Evolutionary conservation across 2,888 invertebrate species (phyloP).

Genomic region (Ornithoptera alexandrae): DNA sequence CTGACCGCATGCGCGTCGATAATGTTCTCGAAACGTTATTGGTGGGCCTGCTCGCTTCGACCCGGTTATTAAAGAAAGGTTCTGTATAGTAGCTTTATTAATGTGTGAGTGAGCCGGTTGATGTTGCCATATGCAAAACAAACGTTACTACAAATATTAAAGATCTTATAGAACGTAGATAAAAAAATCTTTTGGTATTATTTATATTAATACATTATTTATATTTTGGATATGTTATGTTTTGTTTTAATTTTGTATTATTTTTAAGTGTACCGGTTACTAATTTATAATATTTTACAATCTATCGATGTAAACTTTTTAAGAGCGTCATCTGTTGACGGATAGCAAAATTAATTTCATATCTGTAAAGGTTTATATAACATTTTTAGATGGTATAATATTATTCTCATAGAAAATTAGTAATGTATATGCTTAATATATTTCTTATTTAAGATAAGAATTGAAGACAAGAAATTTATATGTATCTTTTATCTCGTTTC

Average conservation of each 20-base stretch:
- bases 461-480: neutral
- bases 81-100: slow-evolving; percentile 57
- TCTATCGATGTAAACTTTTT: no score
- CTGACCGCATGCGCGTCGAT: slow-evolving; percentile 78
- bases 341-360: slow-evolving; percentile 2
- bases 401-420: neutral
- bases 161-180: neutral
- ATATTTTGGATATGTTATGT: no score
- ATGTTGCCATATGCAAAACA: slow-evolving; percentile 42
- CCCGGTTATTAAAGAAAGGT: slow-evolving; percentile 61
- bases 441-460: no score
- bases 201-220: no score
- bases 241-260: no score
- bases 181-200: neutral
- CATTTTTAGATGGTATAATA: neutral
- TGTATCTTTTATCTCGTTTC: no score
- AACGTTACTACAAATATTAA: slow-evolving; percentile 2
- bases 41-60: slow-evolving; percentile 54
- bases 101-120: slow-evolving; percentile 59
- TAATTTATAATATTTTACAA: no score
- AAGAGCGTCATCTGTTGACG: slow-evolving; percentile 1
- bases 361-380: neutral
- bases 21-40: slow-evolving; percentile 66
- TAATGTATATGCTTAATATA: neutral
- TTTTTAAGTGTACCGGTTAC: no score